Percentiles rank a stretch among this genome's conserved stretches.
Conservation (phyloP, 2,113 vertebrate genomes). For the Oreotragus oreotragus region DNA sequence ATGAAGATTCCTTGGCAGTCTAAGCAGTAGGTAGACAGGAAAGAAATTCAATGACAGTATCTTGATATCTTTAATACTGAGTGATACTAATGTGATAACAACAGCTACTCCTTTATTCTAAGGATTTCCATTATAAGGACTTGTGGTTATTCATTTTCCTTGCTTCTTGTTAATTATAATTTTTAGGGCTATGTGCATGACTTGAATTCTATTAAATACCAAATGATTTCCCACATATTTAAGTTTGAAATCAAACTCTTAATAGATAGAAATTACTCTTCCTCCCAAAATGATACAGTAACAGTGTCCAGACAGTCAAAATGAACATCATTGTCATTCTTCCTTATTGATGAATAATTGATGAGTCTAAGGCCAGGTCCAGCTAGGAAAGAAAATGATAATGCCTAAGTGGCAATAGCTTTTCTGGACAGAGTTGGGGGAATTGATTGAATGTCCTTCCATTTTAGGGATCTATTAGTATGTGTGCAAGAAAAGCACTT, state of each 20-base stretch:
- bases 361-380: background rate
- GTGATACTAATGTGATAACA: background rate
- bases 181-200: slow-evolving; percentile 21
- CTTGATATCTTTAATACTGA: background rate
- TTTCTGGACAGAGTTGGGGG: background rate
- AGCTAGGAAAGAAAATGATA: background rate
- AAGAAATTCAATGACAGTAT: background rate
- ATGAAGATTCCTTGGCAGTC: background rate
- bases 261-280: slow-evolving; percentile 20
- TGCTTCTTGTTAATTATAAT: slow-evolving; percentile 14
- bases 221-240: slow-evolving; percentile 22
- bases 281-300: background rate
- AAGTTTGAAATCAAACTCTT: slow-evolving; percentile 37
- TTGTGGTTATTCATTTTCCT: slow-evolving; percentile 38
- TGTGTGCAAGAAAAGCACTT: background rate
- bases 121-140: slow-evolving; percentile 40
- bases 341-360: slow-evolving; percentile 3
- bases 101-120: background rate
- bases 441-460: background rate
- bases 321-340: background rate
- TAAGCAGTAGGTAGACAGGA: background rate
- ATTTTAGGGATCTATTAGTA: background rate
- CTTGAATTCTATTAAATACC: slow-evolving; percentile 47
- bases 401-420: background rate
- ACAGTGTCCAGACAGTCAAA: background rate